Base-by-base conservation (phyloP, 2,888 invertebrate genomes). In the Zhuqinia jingwanae region DNA sequence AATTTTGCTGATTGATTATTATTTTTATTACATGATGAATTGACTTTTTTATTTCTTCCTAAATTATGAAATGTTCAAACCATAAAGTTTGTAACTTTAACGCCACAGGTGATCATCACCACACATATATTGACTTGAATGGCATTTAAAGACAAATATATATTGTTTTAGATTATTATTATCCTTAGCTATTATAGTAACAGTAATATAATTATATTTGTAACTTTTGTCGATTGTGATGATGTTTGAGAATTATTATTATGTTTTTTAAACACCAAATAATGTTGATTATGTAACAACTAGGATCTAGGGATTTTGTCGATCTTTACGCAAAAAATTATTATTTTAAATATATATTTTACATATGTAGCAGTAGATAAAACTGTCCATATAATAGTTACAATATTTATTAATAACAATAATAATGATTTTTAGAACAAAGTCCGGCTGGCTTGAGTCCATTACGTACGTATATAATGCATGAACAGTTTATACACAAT, bases 371-470 rank as follows among this genome's bases (percentile, higher is more conserved):
- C 20, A 58, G 42, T 56, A 42, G 27, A 70, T 68, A 81, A 70
- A 81, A 56, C 58, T 58, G 20, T n/a, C 27, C 15, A 68, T n/a
- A n/a, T 25, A 79, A 1, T 68, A 20, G 13, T 8, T 81, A 70
- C n/a, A 22, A 70, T 25, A 15, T 58, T 36, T 22, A 25, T n/a
- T n/a, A 63, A 63, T 53, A 80, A 25, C 45, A 75, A 47, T 68
- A 58, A 70, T 70, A 53, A 25, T 53, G 13, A 42, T 65, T 65
- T 42, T 42, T 60, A 82, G 73, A 82, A 82, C 47, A 75, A 82
- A 82, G 82, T 82, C 82, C 73, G 58, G 73, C 82, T 73, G 82
- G 82, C 82, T 82, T 82, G 82, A 82, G 82, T 82, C 73, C 82
- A 75, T 81, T 50, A 82, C 47, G 73, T 73, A 73, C 58, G 73